Evolutionary conservation across 2,797 vertebrate species (phyloP), one percentile per base, ranked within the genome.

Genomic region (Chrosomus eos): DNA sequence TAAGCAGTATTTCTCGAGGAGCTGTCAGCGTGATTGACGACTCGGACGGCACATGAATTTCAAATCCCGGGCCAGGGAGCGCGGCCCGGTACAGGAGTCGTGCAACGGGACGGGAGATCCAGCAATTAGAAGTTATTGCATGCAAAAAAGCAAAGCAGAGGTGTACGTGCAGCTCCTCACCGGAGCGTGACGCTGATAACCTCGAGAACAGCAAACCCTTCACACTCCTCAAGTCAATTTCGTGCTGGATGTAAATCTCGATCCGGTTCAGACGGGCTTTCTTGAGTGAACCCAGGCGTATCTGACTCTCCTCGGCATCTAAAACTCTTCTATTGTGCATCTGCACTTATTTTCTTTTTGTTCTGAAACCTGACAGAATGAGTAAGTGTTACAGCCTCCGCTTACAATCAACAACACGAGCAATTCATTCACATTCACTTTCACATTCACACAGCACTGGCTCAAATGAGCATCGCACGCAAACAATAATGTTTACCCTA

Each of bases 1-100:
- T 85, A 90, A 89, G 91, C 85, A 88, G 84, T 89, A 88, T 90
- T 90, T 91, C 58, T 55, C 70, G 76, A 83, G 85, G 81, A 74
- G 84, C 90, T 90, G 93, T 94, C 92, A 92, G 84, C 1, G n/a
- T 94, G 94, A 95, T 92, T 93, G 94, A 94, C 91, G 90, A 92
- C 82, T 90, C 86, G 85, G 92, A 92, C 91, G 88, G 88, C 72
- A 85, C 90, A 93, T 93, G 92, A 94, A 94, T 93, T 93, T 93
- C 85, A 94, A 94, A 93, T 94, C 88, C 85, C 48, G 31, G 85
- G 82, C 84, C 85, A 70, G 82, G 85, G 83, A 90, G 89, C 84
- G 89, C 83, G 92, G 93, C 90, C 92, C 94, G 90, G 92, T 93
- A 92, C 90, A 91, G 90, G 91, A 91, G 88, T 91, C 79, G 77